These are phyloP conservation scores for Archocentrus centrarchus DNA, from an alignment of 2,113 vertebrate genomes.

Conservation along the genomic window DNA sequence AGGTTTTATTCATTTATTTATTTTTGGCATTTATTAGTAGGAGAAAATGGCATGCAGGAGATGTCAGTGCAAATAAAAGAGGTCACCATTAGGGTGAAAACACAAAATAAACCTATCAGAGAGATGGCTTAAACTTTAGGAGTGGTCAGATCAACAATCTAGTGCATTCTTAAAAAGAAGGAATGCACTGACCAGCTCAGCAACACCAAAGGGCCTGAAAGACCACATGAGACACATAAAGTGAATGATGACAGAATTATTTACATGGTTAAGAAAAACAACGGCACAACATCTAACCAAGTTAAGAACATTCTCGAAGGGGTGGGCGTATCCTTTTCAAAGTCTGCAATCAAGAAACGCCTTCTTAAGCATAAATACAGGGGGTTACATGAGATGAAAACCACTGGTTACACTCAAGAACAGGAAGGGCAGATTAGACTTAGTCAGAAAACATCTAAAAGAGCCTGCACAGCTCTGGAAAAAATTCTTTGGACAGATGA, in stretches of 20 bases:
- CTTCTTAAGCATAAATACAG: too few species aligned
- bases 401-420: too few species aligned
- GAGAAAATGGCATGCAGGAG: background rate
- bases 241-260: background rate
- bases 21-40: background rate
- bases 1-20: too few species aligned
- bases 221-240: background rate
- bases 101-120: too few species aligned
- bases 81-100: background rate
- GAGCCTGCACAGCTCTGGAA: background rate
- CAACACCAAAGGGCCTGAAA: background rate
- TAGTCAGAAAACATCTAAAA: background rate
- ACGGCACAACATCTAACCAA: background rate
- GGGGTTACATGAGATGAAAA: too few species aligned
- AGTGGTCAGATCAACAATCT: background rate
- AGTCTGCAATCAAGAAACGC: too few species aligned
- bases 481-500: background rate
- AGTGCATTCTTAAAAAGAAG: background rate
- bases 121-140: background rate
- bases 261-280: background rate
- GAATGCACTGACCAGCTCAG: background rate
- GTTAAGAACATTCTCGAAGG: rapidly evolving
- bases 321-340: background rate
- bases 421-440: too few species aligned
- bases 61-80: background rate